These are phyloP conservation scores for Todiramphus chloris DNA, from an alignment of 2,113 vertebrate genomes.

Conservation along the genomic window DNA sequence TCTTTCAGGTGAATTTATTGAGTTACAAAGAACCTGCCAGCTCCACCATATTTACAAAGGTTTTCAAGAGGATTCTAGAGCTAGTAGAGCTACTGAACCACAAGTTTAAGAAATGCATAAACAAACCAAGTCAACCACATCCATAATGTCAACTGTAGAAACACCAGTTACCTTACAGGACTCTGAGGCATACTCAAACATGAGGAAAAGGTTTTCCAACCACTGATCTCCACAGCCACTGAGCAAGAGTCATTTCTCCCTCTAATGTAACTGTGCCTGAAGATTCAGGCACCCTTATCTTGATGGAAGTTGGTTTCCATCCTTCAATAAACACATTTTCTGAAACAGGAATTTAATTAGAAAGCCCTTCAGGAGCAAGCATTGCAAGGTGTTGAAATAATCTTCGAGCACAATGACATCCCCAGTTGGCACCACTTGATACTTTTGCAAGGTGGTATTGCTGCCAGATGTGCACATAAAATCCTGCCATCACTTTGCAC, in stretches of 20 bases:
- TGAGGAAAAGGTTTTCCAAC: neutral
- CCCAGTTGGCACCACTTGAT: neutral
- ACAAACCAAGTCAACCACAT: neutral
- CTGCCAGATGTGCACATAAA: neutral
- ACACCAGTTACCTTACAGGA: neutral
- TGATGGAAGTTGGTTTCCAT: neutral
- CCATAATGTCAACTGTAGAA: neutral
- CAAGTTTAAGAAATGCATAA: neutral
- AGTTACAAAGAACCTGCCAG: constrained; percentile 24
- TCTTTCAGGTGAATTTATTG: constrained; percentile 51
- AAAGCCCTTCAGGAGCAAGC: neutral
- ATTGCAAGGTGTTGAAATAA: neutral
- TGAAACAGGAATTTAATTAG: neutral
- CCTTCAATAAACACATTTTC: neutral
- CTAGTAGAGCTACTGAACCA: neutral
- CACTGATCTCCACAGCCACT: neutral
- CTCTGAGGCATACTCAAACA: neutral
- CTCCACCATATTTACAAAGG: constrained; percentile 53
- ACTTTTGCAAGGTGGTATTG: neutral
- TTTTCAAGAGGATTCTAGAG: neutral
- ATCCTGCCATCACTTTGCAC: neutral
- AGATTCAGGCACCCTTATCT: neutral
- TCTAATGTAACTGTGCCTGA: neutral
- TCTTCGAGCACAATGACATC: neutral
- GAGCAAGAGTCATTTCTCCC: neutral